A percentile compares a stretch with the other conserved stretches of the same genome.
These are phyloP conservation scores for Micronycteris hirsuta DNA, from an alignment of 2,113 vertebrate genomes.

Conservation along the genomic window DNA sequence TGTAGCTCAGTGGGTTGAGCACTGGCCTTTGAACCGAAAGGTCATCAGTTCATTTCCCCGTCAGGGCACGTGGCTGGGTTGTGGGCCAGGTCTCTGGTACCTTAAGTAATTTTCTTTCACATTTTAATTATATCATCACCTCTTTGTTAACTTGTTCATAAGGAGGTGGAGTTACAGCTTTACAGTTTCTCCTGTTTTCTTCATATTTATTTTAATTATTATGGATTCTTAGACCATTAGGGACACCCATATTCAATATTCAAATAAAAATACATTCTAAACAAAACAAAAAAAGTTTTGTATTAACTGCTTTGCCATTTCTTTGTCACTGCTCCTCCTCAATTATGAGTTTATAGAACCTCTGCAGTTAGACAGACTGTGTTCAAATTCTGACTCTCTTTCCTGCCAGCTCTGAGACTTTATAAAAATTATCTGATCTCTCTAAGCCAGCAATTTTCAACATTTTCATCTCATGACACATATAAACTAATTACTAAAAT, in stretches of 20 bases:
- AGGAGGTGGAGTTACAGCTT: neutral
- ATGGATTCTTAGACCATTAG: neutral
- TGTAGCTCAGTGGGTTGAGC: no score
- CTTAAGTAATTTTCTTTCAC: constrained; percentile 21
- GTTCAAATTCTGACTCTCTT: neutral
- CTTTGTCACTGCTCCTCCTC: neutral
- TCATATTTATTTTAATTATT: neutral
- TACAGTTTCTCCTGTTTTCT: neutral
- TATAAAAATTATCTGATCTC: neutral
- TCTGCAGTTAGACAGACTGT: neutral
- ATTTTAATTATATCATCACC: neutral
- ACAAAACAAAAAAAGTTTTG: neutral
- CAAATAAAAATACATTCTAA: constrained; percentile 9
- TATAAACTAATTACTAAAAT: neutral
- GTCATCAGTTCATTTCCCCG: no score
- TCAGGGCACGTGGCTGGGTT: no score
- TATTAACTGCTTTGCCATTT: constrained; percentile 5
- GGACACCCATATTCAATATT: neutral
- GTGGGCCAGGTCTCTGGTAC: no score
- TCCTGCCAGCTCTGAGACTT: neutral
- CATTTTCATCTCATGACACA: neutral
- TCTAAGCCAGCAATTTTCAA: neutral
- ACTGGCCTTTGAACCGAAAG: no score
- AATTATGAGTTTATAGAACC: neutral
- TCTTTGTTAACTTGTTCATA: neutral